Evolutionary conservation across 1,140 invertebrate genomes (phyloP), one percentile per base, ranked within the genome.

Genomic region (Pollicipes pollicipes): DNA sequence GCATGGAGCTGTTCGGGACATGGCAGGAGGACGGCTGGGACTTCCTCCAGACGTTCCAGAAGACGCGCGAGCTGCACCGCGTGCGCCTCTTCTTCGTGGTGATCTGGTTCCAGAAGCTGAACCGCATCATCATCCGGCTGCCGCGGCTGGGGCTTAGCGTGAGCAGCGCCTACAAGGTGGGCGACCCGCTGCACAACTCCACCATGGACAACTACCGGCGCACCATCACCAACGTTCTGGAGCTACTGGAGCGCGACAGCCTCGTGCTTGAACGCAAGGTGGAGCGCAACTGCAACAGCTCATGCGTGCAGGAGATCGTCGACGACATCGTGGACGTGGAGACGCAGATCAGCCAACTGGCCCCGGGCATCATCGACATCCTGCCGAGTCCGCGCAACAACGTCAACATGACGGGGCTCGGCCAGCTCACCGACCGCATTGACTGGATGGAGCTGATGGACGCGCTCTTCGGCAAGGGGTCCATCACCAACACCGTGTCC

Each of bases 41-140:
- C n/a, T 66, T 66, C 28, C 27, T 28, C 10, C 27, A 24, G 24
- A 29, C 28, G n/a, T 66, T 66, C 64, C 64, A 29, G n/a, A 28
- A 66, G 10, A 66, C 64, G 17, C 64, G 64, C 3, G 64, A 66
- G 64, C 8, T 66, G 64, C 64, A 66, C 64, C 64, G 64, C 3
- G 64, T 66, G 28, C 64, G 64, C 64, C 28, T 66, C 27, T 66
- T 66, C 28, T 66, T 66, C 28, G 64, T 66, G n/a, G 64, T 66
- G 64, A 66, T 66, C 64, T 66, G 64, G 64, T 66, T 66, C 28
- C 64, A 66, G 64, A 66, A 66, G 28, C 64, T 66, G 27, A n/a
- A 66, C 64, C 64, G 64, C 6, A 66, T 66, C 64, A 66, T 66
- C 28, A 66, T 66, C 64, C n/a, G 64, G 28, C 28, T 66, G 64